phyloP scores from a whole-genome alignment of 1,140 invertebrate genomes.

The Nilaparvata lugens region DNA sequence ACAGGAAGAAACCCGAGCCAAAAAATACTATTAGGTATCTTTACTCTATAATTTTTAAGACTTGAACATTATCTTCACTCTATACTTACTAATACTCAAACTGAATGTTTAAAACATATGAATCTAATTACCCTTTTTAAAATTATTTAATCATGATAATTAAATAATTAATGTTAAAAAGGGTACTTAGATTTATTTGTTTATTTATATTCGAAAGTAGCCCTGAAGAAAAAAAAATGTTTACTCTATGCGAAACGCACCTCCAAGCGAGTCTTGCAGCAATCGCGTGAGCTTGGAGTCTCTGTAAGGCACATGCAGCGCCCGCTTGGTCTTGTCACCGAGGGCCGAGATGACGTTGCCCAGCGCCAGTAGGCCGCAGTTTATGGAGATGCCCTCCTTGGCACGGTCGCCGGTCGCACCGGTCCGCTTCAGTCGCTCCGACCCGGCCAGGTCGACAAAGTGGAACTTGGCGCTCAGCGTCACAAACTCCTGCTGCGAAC shows the following conservation, averaged over 20 bases:
- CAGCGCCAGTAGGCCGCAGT: slow-evolving; percentile 83
- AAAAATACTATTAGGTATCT: too few relatives aligned
- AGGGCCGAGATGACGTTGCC: slow-evolving; percentile 97
- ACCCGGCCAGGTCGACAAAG: slow-evolving; percentile 94
- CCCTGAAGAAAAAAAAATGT: too few relatives aligned
- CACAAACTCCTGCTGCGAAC: slow-evolving; percentile 56
- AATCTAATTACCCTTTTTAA: too few relatives aligned
- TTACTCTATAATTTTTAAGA: too few relatives aligned
- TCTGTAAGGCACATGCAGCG: slow-evolving; percentile 90
- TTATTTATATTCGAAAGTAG: too few relatives aligned
- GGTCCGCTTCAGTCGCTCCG: slow-evolving; percentile 89
- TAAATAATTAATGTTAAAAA: too few relatives aligned
- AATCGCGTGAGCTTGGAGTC: slow-evolving; percentile 94
- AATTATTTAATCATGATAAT: too few relatives aligned
- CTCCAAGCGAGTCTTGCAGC: slow-evolving; percentile 95
- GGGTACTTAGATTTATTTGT: too few relatives aligned
- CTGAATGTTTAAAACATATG: too few relatives aligned
- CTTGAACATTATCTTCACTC: too few relatives aligned
- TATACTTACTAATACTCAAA: too few relatives aligned
- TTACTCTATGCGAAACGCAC: too few relatives aligned
- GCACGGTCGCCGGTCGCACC: slow-evolving; percentile 85
- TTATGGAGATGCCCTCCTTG: slow-evolving; percentile 90
- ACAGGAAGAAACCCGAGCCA: neutral
- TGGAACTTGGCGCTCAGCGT: slow-evolving; percentile 88
- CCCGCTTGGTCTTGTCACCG: slow-evolving; percentile 80